Evolutionary conservation across 1,140 invertebrate genomes (phyloP), one percentile per base, ranked within the genome.

Genomic region (Oncopodura yosiiana): DNA sequence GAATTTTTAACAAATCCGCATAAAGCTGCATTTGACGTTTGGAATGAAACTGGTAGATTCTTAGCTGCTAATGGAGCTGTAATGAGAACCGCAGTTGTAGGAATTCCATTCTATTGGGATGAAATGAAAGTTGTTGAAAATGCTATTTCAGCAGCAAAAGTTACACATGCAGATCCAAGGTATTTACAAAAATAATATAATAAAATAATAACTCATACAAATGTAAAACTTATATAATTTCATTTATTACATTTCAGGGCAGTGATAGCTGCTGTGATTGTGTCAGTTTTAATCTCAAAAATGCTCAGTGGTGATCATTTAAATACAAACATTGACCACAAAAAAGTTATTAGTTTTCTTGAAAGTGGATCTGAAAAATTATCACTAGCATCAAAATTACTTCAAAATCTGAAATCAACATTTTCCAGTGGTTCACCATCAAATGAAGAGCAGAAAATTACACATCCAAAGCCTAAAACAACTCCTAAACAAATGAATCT

Each of bases 61-160:
- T 34, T 60, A 8, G 58, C 58, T 5, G 58, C 58, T 1, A 60
- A 60, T 42, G 58, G 58, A 3, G 58, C 58, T 11, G 46, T 60
- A 1, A 60, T 60, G 58, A 30, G 58, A 16, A 60, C 58, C 3
- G 1, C 50, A 16, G 53, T 50, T 1, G 14, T 60, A 3, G 58
- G 58, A 39, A 49, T 50, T 16, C 58, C 58, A 4, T 55, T 30
- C 26, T 60, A 51, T 39, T 54, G 52, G 58, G 30, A 55, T 55
- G 58, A 60, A 42, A 24, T 11, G 6, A 54, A 51, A 39, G 58
- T 60, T 3, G 53, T 48, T 2, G 39, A 46, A 38, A 60, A 60
- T 39, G n/a, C 30, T 2, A 39, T 60, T 11, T 38, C 26, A 19
- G 52, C 46, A 27, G 52, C 58, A 18, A 60, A 60, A 32, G 49